Conservation (phyloP, 2,113 vertebrate species). For the Vulpes lagopus region DNA sequence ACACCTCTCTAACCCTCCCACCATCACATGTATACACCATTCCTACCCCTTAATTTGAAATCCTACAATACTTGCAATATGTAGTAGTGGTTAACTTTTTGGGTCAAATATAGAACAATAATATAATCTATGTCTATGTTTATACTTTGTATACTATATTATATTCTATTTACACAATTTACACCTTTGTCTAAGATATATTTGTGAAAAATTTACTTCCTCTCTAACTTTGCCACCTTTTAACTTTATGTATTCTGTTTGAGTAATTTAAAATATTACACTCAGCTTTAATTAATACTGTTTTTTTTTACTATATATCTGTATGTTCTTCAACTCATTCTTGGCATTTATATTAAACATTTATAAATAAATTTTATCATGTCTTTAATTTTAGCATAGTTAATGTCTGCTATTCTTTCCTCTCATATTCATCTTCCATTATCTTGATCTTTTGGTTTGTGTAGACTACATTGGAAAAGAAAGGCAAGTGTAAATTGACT, state of each 20-base stretch:
- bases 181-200: not conserved
- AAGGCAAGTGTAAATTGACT: not conserved
- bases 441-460: not conserved
- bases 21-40: not conserved
- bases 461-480: not conserved
- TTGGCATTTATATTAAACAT: not conserved
- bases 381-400: not conserved
- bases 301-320: not conserved
- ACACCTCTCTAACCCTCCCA: fast-evolving
- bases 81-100: not conserved
- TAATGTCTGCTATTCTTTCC: not conserved
- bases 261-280: not conserved
- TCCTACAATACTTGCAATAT: not conserved
- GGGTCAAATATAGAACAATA: not conserved
- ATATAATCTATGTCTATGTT: not conserved
- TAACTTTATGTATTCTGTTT: not conserved
- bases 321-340: not conserved
- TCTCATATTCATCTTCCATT: not conserved
- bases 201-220: not conserved
- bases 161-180: not conserved
- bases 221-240: not conserved
- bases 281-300: not conserved
- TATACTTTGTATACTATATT: not conserved
- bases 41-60: not conserved
- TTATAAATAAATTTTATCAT: not conserved